These are phyloP conservation scores for Enteromius trimaculatus DNA, from an alignment of 2,797 vertebrate species.

Conservation along the genomic window DNA sequence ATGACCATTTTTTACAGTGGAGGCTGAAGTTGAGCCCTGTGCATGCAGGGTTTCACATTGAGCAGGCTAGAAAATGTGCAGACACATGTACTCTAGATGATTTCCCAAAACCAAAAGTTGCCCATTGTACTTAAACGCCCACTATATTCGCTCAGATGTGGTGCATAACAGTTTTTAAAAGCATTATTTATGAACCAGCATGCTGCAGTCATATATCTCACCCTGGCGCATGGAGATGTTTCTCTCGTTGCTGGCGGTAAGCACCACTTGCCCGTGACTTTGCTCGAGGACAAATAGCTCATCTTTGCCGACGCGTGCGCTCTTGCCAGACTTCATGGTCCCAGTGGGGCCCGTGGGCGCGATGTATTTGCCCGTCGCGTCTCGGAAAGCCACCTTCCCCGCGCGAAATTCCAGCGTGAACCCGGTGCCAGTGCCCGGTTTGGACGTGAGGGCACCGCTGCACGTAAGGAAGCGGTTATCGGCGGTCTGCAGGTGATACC, in stretches of 20 bases:
- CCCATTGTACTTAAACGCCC: neutral
- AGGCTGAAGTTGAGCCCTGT: neutral
- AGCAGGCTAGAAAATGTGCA: neutral
- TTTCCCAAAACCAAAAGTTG: neutral
- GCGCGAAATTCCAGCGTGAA: slow-evolving; percentile 92
- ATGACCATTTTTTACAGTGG: neutral
- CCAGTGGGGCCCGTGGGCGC: slow-evolving; percentile 90
- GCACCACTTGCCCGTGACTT: slow-evolving; percentile 93
- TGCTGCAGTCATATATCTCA: slow-evolving; percentile 1
- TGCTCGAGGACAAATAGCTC: slow-evolving; percentile 93
- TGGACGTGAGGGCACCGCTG: slow-evolving; percentile 81
- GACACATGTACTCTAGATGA: neutral
- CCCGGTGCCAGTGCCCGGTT: slow-evolving; percentile 82
- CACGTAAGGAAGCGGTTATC: slow-evolving; percentile 90
- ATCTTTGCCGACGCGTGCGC: slow-evolving; percentile 87
- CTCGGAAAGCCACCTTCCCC: slow-evolving; percentile 92
- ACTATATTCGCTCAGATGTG: neutral
- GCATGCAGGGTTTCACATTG: neutral
- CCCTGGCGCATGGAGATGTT: slow-evolving; percentile 96
- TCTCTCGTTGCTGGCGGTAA: slow-evolving; percentile 89
- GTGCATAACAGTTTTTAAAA: neutral
- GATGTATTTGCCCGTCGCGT: slow-evolving; percentile 88
- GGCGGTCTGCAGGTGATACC: slow-evolving; percentile 90
- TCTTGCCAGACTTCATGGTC: slow-evolving; percentile 88
- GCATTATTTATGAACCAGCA: neutral